Evolutionary conservation across 1,140 invertebrate genomes (phyloP).

Genomic region (Bombus sibiricus): DNA sequence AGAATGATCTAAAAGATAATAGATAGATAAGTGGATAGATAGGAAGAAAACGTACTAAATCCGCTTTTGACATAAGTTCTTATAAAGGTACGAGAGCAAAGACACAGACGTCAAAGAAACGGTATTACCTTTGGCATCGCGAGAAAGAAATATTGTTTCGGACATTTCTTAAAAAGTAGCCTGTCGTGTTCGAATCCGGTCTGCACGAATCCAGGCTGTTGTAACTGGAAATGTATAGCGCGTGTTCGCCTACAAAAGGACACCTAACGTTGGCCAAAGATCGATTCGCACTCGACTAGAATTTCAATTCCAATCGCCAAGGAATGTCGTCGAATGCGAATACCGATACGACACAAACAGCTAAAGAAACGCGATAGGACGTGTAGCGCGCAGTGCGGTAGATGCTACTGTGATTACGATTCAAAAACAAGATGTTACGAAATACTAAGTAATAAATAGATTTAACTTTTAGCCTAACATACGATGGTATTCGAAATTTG

Average conservation of each 20-base stretch:
- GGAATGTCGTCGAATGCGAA: slow-evolving; percentile 17
- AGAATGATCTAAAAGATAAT: background rate
- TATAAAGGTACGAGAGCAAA: background rate
- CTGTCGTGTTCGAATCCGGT: background rate
- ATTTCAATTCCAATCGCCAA: slow-evolving; percentile 32
- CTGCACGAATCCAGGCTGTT: background rate
- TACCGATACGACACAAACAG: background rate
- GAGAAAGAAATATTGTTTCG: background rate
- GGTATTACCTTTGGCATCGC: background rate
- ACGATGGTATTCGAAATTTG: too few relatives aligned
- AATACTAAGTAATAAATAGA: background rate
- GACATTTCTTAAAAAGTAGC: background rate
- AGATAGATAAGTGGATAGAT: background rate
- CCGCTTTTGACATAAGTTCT: too few relatives aligned
- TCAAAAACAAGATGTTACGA: background rate
- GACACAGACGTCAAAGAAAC: background rate
- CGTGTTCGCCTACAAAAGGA: slow-evolving; percentile 35
- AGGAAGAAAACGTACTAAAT: too few relatives aligned
- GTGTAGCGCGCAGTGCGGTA: background rate
- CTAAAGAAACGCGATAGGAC: slow-evolving; percentile 23
- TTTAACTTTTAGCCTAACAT: background rate
- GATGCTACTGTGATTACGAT: slow-evolving; percentile 5
- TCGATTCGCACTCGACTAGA: slow-evolving; percentile 34
- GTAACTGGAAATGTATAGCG: slow-evolving; percentile 28
- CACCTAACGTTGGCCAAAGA: slow-evolving; percentile 31